These are phyloP conservation scores for Scrobipalpa costella DNA, from an alignment of 2,888 invertebrate genomes.

Conservation along the genomic window DNA sequence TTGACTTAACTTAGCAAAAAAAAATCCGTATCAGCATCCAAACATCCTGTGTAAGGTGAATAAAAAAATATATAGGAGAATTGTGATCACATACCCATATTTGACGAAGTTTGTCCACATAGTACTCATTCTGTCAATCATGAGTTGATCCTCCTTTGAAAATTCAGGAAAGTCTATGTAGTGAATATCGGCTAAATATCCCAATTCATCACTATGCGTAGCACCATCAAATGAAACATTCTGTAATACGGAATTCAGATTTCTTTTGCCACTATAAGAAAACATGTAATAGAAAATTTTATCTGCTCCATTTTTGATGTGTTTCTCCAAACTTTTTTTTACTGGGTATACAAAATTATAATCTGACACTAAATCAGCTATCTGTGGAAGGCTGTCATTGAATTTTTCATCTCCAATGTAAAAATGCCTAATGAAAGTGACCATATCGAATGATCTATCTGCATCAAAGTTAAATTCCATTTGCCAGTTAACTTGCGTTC, in stretches of 20 bases:
- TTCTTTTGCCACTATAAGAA: slow-evolving; percentile 46
- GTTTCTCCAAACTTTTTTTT: slow-evolving; percentile 40
- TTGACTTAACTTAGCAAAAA: no score
- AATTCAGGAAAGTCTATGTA: slow-evolving; percentile 40
- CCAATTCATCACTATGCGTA: slow-evolving; percentile 48
- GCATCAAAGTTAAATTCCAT: neutral
- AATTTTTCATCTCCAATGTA: slow-evolving; percentile 44
- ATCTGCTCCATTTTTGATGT: slow-evolving; percentile 36
- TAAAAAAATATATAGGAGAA: neutral
- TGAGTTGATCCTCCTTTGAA: slow-evolving; percentile 45
- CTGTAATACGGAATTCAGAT: slow-evolving; percentile 29
- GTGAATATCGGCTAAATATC: slow-evolving; percentile 47
- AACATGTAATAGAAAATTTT: slow-evolving; percentile 47
- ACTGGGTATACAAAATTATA: slow-evolving; percentile 42
- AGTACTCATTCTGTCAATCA: slow-evolving; percentile 55
- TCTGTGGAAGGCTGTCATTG: slow-evolving; percentile 29
- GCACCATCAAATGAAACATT: slow-evolving; percentile 36
- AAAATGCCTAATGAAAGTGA: slow-evolving; percentile 32
- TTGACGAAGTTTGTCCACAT: slow-evolving; percentile 69
- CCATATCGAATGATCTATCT: neutral
- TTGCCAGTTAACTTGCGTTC: neutral
- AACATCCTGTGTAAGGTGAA: no score
- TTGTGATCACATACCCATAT: slow-evolving; percentile 47
- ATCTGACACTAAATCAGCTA: slow-evolving; percentile 45
- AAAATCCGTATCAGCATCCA: no score